Conservation (phyloP, 1,140 invertebrate genomes). For the Drosophila takahashii region DNA sequence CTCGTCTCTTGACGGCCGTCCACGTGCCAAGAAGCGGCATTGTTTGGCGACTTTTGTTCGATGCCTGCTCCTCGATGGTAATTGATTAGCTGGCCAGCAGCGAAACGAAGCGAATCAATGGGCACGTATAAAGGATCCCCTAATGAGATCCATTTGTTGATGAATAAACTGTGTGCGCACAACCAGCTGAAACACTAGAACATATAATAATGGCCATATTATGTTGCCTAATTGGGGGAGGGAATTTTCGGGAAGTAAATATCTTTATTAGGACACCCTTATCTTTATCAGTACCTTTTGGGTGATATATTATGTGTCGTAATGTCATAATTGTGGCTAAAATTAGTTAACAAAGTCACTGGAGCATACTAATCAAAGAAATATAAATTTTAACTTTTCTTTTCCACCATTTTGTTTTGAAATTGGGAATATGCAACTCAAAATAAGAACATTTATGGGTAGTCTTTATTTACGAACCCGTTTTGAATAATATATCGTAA, state of each 20-base stretch:
- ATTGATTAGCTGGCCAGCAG: constrained; percentile 66
- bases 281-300: neutral
- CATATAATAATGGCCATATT: constrained; percentile 19
- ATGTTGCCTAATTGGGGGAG: constrained; percentile 26
- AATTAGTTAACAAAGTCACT: neutral
- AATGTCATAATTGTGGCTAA: neutral
- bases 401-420: too few relatives aligned
- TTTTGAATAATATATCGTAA: too few relatives aligned
- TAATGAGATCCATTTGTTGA: constrained; percentile 29
- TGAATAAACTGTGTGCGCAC: constrained; percentile 3
- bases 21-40: constrained; percentile 70
- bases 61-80: constrained; percentile 31
- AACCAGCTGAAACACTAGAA: constrained; percentile 26
- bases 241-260: neutral
- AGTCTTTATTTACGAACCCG: too few relatives aligned
- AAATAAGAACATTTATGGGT: too few relatives aligned
- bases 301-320: neutral
- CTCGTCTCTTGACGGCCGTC: constrained; percentile 52
- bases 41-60: constrained; percentile 59
- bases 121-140: constrained; percentile 25
- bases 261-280: constrained; percentile 11
- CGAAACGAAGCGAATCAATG: constrained; percentile 37
- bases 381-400: too few relatives aligned
- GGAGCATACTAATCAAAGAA: too few relatives aligned
- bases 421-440: too few relatives aligned